Evolutionary conservation across 2,113 vertebrate species (phyloP).

Genomic region (Numenius arquata): DNA sequence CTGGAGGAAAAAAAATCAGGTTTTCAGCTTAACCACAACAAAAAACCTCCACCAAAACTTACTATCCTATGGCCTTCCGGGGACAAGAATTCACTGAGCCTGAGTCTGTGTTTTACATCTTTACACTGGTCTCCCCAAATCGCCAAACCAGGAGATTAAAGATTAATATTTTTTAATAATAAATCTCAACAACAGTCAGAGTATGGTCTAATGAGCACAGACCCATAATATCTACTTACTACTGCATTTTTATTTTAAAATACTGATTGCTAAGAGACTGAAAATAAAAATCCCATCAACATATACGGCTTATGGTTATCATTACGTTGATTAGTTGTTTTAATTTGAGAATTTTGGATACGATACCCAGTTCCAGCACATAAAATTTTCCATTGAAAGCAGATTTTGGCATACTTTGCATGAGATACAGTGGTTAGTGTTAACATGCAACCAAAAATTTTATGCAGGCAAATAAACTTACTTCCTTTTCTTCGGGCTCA

Average conservation of each 20-base stretch:
- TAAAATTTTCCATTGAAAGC: conserved; percentile 68
- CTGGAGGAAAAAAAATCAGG: accelerated
- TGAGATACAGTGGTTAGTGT: conserved; percentile 69
- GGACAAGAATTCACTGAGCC: neutral
- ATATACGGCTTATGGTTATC: conserved; percentile 44
- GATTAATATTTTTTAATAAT: neutral
- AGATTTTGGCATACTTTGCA: conserved; percentile 61
- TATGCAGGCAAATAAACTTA: conserved; percentile 67
- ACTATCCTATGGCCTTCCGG: neutral
- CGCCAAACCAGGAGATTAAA: neutral
- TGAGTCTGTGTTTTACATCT: neutral
- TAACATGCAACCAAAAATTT: conserved; percentile 69
- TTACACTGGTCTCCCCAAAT: neutral
- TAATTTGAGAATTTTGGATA: conserved; percentile 58
- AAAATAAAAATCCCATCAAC: conserved; percentile 27
- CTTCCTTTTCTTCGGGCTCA: conserved; percentile 60
- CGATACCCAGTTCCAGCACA: conserved; percentile 47
- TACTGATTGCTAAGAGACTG: neutral
- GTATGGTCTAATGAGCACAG: neutral
- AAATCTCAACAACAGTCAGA: neutral
- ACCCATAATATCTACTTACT: neutral
- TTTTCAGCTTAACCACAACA: neutral
- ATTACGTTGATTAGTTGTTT: conserved; percentile 63
- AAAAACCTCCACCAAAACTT: neutral
- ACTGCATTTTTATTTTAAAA: neutral